Evolutionary conservation across 2,888 invertebrate genomes (phyloP).

Genomic region (Drosophila acutilabella): DNA sequence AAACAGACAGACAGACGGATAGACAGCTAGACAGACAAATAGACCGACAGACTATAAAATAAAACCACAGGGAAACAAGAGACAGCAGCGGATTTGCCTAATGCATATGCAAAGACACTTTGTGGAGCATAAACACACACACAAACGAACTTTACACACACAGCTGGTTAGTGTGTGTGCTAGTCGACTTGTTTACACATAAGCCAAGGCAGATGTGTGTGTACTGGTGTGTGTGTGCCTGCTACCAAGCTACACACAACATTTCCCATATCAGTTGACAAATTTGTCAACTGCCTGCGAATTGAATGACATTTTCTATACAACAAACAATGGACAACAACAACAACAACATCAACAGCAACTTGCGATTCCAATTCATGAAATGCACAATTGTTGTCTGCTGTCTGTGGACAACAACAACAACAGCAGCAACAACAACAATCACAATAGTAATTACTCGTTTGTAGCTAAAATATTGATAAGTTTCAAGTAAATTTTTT

Average conservation of each 20-base stretch:
- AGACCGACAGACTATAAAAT: constrained; percentile 23
- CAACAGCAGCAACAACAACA: constrained; percentile 31
- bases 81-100: constrained; percentile 34
- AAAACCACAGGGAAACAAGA: constrained; percentile 50
- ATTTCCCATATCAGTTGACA: constrained; percentile 77
- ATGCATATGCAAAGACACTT: constrained; percentile 55
- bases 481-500: constrained; percentile 29
- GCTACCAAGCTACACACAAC: constrained; percentile 53
- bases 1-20: constrained; percentile 16
- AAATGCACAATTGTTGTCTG: constrained; percentile 80
- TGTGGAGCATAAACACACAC: not conserved
- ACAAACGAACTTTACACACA: constrained; percentile 16
- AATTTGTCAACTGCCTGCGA: constrained; percentile 74
- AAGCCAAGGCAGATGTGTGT: constrained; percentile 45
- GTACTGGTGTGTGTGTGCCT: constrained; percentile 17
- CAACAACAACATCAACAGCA: constrained; percentile 14
- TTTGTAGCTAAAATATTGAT: constrained; percentile 40
- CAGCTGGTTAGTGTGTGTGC: constrained; percentile 42
- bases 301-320: constrained; percentile 73
- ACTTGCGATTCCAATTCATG: constrained; percentile 69
- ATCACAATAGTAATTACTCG: constrained; percentile 51
- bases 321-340: constrained; percentile 62
- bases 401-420: constrained; percentile 39
- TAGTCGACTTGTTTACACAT: constrained; percentile 71
- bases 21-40: constrained; percentile 18